Base-by-base conservation (phyloP, 2,888 invertebrate genomes). In the Zygothrica quintamaculata region DNA sequence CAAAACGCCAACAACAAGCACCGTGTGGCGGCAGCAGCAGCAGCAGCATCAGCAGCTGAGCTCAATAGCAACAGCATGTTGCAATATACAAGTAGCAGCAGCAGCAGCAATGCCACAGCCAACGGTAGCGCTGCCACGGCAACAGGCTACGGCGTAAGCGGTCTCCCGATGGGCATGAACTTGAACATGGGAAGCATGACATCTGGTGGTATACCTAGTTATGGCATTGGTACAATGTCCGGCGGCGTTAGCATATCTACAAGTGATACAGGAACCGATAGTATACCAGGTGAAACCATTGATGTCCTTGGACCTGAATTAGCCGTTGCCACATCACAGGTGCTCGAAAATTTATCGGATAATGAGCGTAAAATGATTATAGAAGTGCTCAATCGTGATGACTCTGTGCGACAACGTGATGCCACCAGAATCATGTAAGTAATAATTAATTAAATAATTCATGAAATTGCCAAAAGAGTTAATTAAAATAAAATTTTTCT, bases 341-440 rank as follows among this genome's bases (percentile, higher is more conserved):
- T 90, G 22, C 77, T 91, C 11, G 90, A 91, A 33, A 90, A 88
- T 62, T 70, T 91, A 29, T 90, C 91, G 18, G 91, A 91, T 26
- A 89, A 87, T 25, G 93, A 93, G 71, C 90, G 92, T 39, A 92
- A 92, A 85, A 92, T 92, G 84, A 93, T 93, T 77, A 90, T 93
- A 62, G 92, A 91, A 62, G 93, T 93, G 37, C 87, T 93, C 47
- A 91, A 92, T 68, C 90, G 93, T 42, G 93, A 93, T 76, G 93
- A 93, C 78, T 91, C 90, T 56, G 88, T 93, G 36, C 90, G 92
- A 9, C 91, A 92, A 73, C 90, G 92, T 11, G 93, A 93, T 85
- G 92, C 92, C 12, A 90, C 92, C 15, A 88, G 92, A 65, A 91
- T 93, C 67, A 91, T 92, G 93, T 93, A 88, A 93, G 93, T 92